Conservation (phyloP, 1,140 invertebrate genomes). For the Thaumetopoea pityocampa region DNA sequence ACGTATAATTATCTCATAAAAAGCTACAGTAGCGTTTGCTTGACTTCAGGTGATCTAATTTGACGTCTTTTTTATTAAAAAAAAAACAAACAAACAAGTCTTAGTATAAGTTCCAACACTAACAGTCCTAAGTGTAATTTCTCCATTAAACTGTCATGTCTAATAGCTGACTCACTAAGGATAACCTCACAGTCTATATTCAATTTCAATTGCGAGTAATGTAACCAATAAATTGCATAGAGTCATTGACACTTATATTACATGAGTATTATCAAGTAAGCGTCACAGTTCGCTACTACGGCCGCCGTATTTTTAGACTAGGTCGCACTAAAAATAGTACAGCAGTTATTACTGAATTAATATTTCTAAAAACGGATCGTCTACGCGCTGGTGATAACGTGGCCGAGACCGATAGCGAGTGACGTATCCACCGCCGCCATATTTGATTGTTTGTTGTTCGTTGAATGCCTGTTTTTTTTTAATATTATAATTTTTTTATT, state of each 20-base stretch:
- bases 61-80: background rate
- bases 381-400: conserved; percentile 64
- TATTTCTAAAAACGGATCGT: conserved; percentile 75
- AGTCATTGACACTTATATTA: conserved; percentile 66
- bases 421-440: conserved; percentile 54
- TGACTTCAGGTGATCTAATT: no score
- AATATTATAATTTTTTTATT: conserved; percentile 5
- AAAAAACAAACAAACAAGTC: background rate
- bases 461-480: conserved; percentile 9
- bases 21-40: no score
- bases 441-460: conserved; percentile 51
- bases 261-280: conserved; percentile 67
- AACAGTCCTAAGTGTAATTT: conserved; percentile 6
- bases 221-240: conserved; percentile 55
- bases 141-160: conserved; percentile 16
- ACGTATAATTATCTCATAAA: no score
- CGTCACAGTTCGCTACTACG: conserved; percentile 57
- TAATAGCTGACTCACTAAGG: conserved; percentile 25
- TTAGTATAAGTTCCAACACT: background rate
- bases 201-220: conserved; percentile 40
- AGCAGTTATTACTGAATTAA: conserved; percentile 74
- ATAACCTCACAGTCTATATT: conserved; percentile 50
- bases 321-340: conserved; percentile 72
- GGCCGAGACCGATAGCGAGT: conserved; percentile 58
- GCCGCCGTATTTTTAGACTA: conserved; percentile 69